Evolutionary conservation across 23 tunicate species (phyloP), one percentile per base, ranked within the genome.

Genomic region (Halocynthia roretzi): DNA sequence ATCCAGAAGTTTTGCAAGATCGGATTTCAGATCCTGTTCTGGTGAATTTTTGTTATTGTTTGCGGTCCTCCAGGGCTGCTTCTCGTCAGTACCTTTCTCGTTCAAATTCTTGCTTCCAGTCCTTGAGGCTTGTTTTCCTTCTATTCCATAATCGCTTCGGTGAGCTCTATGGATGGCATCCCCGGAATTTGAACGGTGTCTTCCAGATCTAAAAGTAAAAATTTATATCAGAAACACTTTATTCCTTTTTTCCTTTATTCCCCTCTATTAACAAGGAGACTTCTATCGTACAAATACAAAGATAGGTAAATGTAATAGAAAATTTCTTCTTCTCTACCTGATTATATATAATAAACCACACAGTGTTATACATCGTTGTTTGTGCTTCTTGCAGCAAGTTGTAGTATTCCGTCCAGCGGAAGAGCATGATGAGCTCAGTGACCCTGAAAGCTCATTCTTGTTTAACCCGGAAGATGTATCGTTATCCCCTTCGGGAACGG

Each of bases 371-470:
- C 78, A 73, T 7, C 61, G 12, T 23, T 73, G 53, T 73, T 52
- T 73, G 10, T 73, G 78, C n/a, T 73, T 73, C 65, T 73, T 73
- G 78, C 78, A 73, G 7, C 54, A n/a, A 44, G 62, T 53, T 7
- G 23, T 21, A 8, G 78, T 73, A n/a, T n/a, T n/a, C 20, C 78
- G 20, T 73, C 55, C 68, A 10, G 44, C 78, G 8, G 78, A 73
- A 53, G 62, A 73, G 20, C 57, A 49, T 8, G 78, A 73, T 8
- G 78, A 49, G n/a, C n/a, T n/a, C n/a, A n/a, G n/a, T 20, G 78
- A 73, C 55, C 78, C 62, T 7, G 78, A 73, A 73, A 73, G 67
- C 65, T 73, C 62, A 49, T 21, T 53, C 55, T 8, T 73, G 6
- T 73, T 63, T 10, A 51, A 73, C 11, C 54, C 78, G 7, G 62